Conservation (phyloP, 2,797 vertebrate genomes). For the Craterocephalus amniculus region DNA sequence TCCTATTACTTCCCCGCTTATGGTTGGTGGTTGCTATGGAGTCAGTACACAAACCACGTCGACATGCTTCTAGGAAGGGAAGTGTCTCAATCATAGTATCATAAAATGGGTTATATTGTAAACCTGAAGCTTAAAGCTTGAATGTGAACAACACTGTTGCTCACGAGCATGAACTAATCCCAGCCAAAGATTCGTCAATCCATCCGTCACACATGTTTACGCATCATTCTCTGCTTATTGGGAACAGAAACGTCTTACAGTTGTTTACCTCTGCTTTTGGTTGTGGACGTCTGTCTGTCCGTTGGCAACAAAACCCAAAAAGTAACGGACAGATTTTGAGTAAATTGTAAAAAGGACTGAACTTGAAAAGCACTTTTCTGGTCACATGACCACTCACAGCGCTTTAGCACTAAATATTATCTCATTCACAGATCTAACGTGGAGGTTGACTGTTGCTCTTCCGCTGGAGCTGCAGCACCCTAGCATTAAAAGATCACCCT, state of each 20-base stretch:
- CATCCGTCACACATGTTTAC: background rate
- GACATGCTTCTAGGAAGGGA: background rate
- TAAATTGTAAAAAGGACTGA: too few relatives aligned
- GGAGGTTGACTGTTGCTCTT: too few relatives aligned
- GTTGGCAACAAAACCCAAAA: too few relatives aligned
- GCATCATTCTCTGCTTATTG: background rate
- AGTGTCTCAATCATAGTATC: background rate
- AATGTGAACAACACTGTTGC: background rate
- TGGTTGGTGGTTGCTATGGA: slow-evolving; percentile 1
- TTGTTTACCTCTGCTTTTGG: too few relatives aligned
- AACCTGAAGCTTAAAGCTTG: background rate
- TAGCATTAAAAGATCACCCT: too few relatives aligned
- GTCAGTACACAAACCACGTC: slow-evolving; percentile 3
- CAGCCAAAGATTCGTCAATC: background rate
- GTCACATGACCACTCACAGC: too few relatives aligned
- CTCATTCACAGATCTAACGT: too few relatives aligned
- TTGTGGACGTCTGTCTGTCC: too few relatives aligned
- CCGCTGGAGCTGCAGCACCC: too few relatives aligned
- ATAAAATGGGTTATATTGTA: background rate
- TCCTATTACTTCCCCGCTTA: slow-evolving; percentile 9
- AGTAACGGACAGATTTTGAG: too few relatives aligned
- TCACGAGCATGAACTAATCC: background rate
- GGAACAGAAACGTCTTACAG: background rate
- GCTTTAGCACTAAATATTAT: too few relatives aligned
- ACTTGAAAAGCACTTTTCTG: too few relatives aligned